A percentile compares a stretch with the other conserved stretches of the same genome.
Conservation (phyloP, 1,140 invertebrate genomes). For the Caenorhabditis remanei region DNA sequence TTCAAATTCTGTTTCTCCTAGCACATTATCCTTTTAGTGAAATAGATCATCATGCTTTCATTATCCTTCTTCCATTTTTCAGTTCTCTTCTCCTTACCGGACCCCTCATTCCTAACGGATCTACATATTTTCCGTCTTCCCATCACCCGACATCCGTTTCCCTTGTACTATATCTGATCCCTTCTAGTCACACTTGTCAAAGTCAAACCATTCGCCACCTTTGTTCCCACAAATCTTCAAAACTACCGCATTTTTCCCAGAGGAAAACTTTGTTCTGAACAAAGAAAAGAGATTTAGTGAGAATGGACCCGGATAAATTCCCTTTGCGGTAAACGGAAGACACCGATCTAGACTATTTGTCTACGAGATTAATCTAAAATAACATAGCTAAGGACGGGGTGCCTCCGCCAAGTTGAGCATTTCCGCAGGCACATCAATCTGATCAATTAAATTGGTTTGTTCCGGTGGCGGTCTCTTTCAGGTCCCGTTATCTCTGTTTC, state of each 20-base stretch:
- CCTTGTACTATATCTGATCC: not conserved
- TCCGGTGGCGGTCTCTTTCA: conserved; percentile 30
- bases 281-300: conserved; percentile 29
- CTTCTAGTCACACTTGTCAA: conserved; percentile 1
- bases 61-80: no score
- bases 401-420: conserved; percentile 21
- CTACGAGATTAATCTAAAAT: conserved; percentile 16
- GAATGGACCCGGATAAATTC: conserved; percentile 43
- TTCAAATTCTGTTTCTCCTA: no score
- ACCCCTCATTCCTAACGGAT: no score
- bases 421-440: not conserved
- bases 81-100: no score
- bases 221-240: not conserved
- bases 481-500: not conserved
- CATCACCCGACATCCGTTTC: not conserved
- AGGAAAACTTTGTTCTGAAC: conserved; percentile 3
- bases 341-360: conserved; percentile 33
- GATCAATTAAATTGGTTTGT: conserved; percentile 45
- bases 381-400: conserved; percentile 4
- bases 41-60: no score
- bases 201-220: not conserved
- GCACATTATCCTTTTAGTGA: no score
- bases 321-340: conserved; percentile 55
- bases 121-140: no score
- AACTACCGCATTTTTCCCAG: conserved; percentile 9